Evolutionary conservation across 2,888 invertebrate species (phyloP), one percentile per base, ranked within the genome.

Genomic region (Mellilla xanthometata): DNA sequence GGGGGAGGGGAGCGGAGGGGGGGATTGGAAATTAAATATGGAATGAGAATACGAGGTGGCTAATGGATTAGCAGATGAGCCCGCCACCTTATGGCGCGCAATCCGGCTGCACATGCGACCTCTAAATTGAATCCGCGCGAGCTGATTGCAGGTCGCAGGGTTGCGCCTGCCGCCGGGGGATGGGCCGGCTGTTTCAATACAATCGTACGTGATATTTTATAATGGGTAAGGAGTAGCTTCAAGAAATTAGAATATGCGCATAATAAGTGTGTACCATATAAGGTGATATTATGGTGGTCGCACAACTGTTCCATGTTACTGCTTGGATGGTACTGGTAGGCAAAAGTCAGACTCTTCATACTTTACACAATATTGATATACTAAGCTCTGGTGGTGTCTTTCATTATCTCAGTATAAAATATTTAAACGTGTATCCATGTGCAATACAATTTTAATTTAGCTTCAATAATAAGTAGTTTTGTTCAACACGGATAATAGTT

Each of bases 31-130:
- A 85, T 86, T 84, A 86, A 85, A 86, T 85, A 85, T 85, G 78
- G 77, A 70, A 72, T 75, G 81, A 78, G 81, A 49, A 51, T 38
- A 41, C 75, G 79, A 79, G 83, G 83, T 76, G 77, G 72, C 77
- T 87, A 87, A 88, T 87, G 88, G 86, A 88, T 87, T 85, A 87
- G 76, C 77, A 74, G 76, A 78, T 76, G 80, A 78, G 76, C 61
- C 62, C 65, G 45, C 59, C 76, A 80, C 83, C 83, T 81, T 79
- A 76, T 81, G 82, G 76, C 81, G 68, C 72, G 65, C 70, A 76
- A 78, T 81, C 80, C 71, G 70, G 66, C 57, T 69, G 73, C 84
- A 83, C 78, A 84, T 82, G 84, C 67, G 84, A 50, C 75, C 63
- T 56, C 53, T 60, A 63, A 68, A 76, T 77, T 72, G 76, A 69